These are phyloP conservation scores for Parus major DNA, from an alignment of 2,113 vertebrate species.

Conservation along the genomic window DNA sequence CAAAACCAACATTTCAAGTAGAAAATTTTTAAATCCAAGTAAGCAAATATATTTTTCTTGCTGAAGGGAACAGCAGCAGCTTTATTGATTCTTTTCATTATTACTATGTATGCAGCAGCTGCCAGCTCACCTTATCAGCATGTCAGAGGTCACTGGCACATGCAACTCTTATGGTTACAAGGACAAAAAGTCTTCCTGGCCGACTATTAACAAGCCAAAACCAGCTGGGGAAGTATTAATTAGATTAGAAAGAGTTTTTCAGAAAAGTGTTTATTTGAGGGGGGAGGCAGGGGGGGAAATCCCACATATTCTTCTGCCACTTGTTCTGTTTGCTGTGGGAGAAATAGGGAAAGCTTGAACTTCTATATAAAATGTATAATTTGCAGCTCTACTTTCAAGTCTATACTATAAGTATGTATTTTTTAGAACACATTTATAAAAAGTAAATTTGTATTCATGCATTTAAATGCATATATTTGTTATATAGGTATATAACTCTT, in stretches of 20 bases:
- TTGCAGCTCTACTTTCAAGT: neutral
- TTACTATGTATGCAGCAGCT: neutral
- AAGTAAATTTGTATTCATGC: neutral
- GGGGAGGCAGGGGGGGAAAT: accelerated
- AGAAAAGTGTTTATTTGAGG: neutral
- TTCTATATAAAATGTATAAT: neutral
- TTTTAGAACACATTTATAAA: neutral
- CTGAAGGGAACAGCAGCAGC: neutral
- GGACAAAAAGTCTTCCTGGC: neutral
- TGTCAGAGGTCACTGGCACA: neutral
- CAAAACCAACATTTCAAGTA: neutral
- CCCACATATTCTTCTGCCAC: neutral
- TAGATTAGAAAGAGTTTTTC: neutral
- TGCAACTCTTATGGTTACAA: neutral
- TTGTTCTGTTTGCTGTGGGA: neutral
- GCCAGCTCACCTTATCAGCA: neutral
- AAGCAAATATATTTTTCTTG: neutral
- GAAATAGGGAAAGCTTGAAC: neutral
- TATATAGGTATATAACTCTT: neutral
- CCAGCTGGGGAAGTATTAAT: neutral
- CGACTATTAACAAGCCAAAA: neutral
- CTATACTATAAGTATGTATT: neutral
- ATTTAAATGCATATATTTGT: neutral
- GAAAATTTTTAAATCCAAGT: neutral
- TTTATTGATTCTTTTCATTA: neutral